Base-by-base conservation (phyloP, 2,888 invertebrate species). In the Drosophila eohydei region DNA sequence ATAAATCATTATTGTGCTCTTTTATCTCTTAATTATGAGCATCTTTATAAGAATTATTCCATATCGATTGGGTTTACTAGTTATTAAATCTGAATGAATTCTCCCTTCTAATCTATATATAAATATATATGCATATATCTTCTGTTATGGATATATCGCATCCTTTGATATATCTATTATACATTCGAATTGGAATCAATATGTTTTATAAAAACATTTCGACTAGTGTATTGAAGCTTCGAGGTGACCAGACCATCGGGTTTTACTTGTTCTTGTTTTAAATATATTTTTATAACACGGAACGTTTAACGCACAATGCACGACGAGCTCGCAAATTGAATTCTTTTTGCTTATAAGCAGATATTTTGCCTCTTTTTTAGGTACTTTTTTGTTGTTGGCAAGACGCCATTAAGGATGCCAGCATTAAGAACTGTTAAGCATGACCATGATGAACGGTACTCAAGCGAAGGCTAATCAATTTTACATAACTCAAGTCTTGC, bases 231-330 rank as follows among this genome's bases (percentile, higher is more conserved):
- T 55, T n/a, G 1, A n/a, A 30, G 34, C 3, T 14, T 55, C 40
- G 46, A n/a, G n/a, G 26, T 6, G 34, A 4, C 14, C 56, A 58
- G 14, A 43, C 30, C 9, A 16, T 21, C 36, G 43, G 43, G 26
- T 40, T 57, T 36, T 5, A 11, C 38, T 26, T n/a, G 6, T 50
- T 51, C 46, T 12, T 46, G 16, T 63, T 28, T 34, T 21, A 16
- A 21, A 66, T 61, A 61, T 78, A 78, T 74, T 70, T 70, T 70
- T 70, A 58, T 65, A 55, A 51, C 55, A 64, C 59, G 51, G 59
- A 70, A 65, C 70, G 63, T 74, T 77, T 78, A 77, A 62, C 62
- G 30, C 62, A 60, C 21, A 63, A 71, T 43, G 61, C 28, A 50
- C 50, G 26, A 50, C 67, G 56, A 62, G 44, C 44, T 52, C 46